Evolutionary conservation across 1,140 invertebrate genomes (phyloP).

Genomic region (Matsumurasca onukii): DNA sequence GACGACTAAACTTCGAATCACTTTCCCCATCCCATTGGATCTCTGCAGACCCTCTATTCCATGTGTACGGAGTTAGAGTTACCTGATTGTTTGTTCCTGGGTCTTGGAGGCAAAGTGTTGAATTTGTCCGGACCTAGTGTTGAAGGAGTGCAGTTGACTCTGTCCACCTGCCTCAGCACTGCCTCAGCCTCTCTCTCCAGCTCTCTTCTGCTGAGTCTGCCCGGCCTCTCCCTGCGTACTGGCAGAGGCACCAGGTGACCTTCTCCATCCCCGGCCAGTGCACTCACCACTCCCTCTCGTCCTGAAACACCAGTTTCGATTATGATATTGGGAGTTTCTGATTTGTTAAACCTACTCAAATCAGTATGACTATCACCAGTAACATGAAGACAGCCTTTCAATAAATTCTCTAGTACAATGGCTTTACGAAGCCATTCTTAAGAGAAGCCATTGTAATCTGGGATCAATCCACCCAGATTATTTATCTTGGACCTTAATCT

Average conservation of each 20-base stretch:
- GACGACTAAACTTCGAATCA: too few relatives aligned
- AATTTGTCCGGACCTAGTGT: constrained; percentile 54
- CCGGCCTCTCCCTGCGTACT: constrained; percentile 63
- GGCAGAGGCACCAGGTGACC: constrained; percentile 54
- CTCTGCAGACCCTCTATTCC: too few relatives aligned
- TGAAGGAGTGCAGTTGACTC: constrained; percentile 50
- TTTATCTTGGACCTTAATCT: too few relatives aligned
- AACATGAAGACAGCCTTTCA: too few relatives aligned
- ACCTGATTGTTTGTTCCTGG: constrained; percentile 9
- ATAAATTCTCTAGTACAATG: too few relatives aligned
- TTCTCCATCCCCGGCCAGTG: constrained; percentile 51
- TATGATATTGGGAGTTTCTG: too few relatives aligned
- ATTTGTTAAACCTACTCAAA: too few relatives aligned
- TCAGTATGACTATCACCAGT: too few relatives aligned
- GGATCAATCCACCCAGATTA: too few relatives aligned
- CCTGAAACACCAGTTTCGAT: constrained; percentile 26
- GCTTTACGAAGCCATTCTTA: too few relatives aligned
- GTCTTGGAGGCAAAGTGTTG: constrained; percentile 60
- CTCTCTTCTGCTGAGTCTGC: constrained; percentile 61
- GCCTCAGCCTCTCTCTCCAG: constrained; percentile 68
- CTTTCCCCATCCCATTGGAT: too few relatives aligned
- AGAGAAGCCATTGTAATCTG: too few relatives aligned
- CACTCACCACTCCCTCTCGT: constrained; percentile 49
- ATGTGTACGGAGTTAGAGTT: not conserved
- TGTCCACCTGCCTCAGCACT: constrained; percentile 64